Evolutionary conservation across 2,113 vertebrate genomes (phyloP).

Genomic region (Xerus inauris): DNA sequence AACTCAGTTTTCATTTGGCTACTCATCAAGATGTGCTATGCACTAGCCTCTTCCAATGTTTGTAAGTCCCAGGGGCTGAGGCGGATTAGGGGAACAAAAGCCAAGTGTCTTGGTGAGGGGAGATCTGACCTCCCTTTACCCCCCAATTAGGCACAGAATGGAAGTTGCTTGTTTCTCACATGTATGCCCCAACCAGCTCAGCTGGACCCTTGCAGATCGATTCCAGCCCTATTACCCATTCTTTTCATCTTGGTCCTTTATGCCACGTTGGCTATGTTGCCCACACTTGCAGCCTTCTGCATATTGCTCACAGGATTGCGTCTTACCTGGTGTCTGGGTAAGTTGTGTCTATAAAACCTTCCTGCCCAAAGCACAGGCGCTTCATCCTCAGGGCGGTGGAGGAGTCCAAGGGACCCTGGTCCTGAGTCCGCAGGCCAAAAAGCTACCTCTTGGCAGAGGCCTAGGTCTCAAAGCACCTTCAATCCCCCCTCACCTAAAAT

Average conservation of each 20-base stretch:
- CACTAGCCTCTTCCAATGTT: too few species aligned
- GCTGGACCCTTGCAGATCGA: too few species aligned
- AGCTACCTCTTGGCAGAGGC: constrained; percentile 88
- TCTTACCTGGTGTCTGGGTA: constrained; percentile 87
- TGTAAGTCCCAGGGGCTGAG: neutral
- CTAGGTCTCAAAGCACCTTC: neutral
- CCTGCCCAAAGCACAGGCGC: constrained; percentile 48
- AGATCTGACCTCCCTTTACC: neutral
- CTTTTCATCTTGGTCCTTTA: constrained; percentile 91
- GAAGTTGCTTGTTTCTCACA: too few species aligned
- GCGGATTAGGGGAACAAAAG: neutral
- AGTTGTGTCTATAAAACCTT: neutral
- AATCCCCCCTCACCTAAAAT: too few species aligned
- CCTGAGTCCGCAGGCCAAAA: constrained; percentile 91
- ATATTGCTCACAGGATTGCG: constrained; percentile 89
- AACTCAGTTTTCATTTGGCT: neutral
- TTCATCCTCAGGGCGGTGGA: constrained; percentile 80
- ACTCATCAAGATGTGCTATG: neutral
- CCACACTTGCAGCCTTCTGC: constrained; percentile 88
- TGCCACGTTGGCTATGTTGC: constrained; percentile 75
- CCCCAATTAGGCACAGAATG: accelerated
- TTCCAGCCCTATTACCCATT: constrained; percentile 86
- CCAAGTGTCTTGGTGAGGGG: neutral
- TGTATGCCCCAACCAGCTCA: too few species aligned
- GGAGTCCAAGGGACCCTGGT: constrained; percentile 74